These are phyloP conservation scores for Eumeta japonica DNA, from an alignment of 1,140 invertebrate species.

Conservation along the genomic window DNA sequence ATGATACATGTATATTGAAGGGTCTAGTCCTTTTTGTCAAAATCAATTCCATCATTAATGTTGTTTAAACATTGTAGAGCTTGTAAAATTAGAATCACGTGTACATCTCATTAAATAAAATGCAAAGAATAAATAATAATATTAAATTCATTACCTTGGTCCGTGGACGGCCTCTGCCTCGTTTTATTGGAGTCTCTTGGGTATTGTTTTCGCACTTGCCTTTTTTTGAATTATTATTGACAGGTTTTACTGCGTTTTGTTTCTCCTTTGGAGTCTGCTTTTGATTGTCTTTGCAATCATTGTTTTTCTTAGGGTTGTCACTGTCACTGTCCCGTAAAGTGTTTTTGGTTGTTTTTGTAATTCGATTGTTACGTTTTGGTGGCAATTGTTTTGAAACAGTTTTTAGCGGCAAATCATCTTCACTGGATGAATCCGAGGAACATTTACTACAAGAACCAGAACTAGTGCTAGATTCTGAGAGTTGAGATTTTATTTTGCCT, in stretches of 20 bases:
- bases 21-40: too few species aligned
- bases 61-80: too few species aligned
- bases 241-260: constrained; percentile 22
- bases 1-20: too few species aligned
- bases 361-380: constrained; percentile 31
- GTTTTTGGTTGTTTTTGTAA: not conserved
- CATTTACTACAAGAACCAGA: constrained; percentile 49
- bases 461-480: constrained; percentile 39
- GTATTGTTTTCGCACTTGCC: constrained; percentile 16
- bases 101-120: too few species aligned
- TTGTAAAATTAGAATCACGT: too few species aligned
- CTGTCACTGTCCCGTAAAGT: constrained; percentile 25
- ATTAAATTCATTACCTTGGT: too few species aligned
- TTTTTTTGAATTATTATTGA: not conserved
- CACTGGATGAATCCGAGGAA: constrained; percentile 45
- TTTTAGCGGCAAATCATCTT: constrained; percentile 45
- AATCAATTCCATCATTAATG: too few species aligned
- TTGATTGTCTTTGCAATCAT: constrained; percentile 26
- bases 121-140: too few species aligned
- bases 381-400: constrained; percentile 38
- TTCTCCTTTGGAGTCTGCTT: constrained; percentile 28
- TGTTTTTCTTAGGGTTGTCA: constrained; percentile 31
- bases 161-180: constrained; percentile 25
- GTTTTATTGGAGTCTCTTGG: constrained; percentile 33
- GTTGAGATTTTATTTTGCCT: constrained; percentile 23